Base-by-base conservation (phyloP, 1,140 invertebrate species). In the Drosophila sechellia region DNA sequence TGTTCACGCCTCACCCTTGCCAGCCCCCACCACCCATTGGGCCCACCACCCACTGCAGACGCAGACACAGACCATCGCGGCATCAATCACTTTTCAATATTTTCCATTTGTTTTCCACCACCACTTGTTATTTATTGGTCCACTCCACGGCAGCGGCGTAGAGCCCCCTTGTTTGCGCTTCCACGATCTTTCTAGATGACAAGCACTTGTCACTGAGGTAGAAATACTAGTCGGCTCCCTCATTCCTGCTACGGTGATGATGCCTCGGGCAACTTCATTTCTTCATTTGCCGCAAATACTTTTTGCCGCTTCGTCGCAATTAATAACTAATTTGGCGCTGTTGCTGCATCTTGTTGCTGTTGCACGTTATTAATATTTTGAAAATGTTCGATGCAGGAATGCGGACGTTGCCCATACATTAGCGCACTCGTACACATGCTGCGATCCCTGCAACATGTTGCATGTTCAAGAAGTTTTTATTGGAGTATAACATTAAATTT, bases 401-500 rank as follows among this genome's bases (percentile, higher is more conserved):
- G 81, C 81, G 81, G 81, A 86, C 81, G 65, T 85, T 70, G 61
- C 77, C 56, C 52, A 61, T 52, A 54, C 35, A 50, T 37, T 31
- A 59, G 31, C 12, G 45, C 46, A 8, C 27, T 25, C 49, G n/a
- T 22, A 55, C 20, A 55, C 17, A 49, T 27, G 25, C 57, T 52
- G 57, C 43, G 31, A 31, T 45, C 27, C 50, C 59, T 35, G 71
- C 71, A 76, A 80, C 56, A 73, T 77, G 77, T 69, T 79, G 57
- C 77, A 22, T 22, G 20, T 17, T 46, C 53, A 60, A 59, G 60
- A 61, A 80, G 72, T 86, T 86, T 86, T 86, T 86, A 86, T 85
- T 86, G 81, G 86, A 86, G 81, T 85, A 81, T 78, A 86, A 78
- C 81, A 85, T 85, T 78, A 86, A 81, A 78, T 85, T 85, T 85